phyloP scores from a whole-genome alignment of 2,888 invertebrate genomes.

The Elysia crispata region DNA sequence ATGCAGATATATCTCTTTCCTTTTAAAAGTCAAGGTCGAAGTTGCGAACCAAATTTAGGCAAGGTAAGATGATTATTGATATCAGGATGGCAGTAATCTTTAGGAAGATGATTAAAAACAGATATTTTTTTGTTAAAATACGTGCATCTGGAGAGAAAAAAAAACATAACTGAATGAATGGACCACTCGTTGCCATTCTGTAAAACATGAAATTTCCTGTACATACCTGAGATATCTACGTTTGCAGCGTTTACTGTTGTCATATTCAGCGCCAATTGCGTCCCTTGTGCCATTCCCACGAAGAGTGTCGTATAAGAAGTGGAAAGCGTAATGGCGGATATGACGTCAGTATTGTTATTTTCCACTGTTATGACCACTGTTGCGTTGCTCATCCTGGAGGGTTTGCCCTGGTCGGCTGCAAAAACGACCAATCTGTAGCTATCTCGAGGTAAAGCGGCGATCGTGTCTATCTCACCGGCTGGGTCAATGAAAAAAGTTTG shows the following conservation, averaged over 20 bases:
- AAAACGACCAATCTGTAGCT: slow-evolving; percentile 52
- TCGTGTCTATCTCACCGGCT: slow-evolving; percentile 45
- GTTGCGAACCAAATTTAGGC: too few relatives aligned
- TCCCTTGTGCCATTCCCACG: slow-evolving; percentile 63
- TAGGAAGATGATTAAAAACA: too few relatives aligned
- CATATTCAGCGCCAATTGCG: slow-evolving; percentile 36
- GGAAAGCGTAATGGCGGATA: slow-evolving; percentile 67
- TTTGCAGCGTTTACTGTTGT: background rate
- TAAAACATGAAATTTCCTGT: too few relatives aligned
- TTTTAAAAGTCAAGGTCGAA: too few relatives aligned
- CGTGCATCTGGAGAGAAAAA: too few relatives aligned
- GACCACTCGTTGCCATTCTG: too few relatives aligned
- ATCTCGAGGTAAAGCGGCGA: background rate
- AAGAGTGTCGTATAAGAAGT: slow-evolving; percentile 65
- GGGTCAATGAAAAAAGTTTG: background rate
- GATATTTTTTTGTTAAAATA: too few relatives aligned
- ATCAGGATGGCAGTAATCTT: too few relatives aligned
- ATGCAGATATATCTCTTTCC: too few relatives aligned
- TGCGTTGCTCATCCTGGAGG: slow-evolving; percentile 39
- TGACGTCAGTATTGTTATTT: slow-evolving; percentile 66
- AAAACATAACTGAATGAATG: too few relatives aligned
- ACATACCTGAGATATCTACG: slow-evolving; percentile 21
- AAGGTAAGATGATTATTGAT: too few relatives aligned
- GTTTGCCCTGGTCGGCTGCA: slow-evolving; percentile 53
- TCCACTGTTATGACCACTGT: slow-evolving; percentile 65